Evolutionary conservation across 1,140 invertebrate species (phyloP), one percentile per base, ranked within the genome.

Genomic region (Heliothis subflexa): DNA sequence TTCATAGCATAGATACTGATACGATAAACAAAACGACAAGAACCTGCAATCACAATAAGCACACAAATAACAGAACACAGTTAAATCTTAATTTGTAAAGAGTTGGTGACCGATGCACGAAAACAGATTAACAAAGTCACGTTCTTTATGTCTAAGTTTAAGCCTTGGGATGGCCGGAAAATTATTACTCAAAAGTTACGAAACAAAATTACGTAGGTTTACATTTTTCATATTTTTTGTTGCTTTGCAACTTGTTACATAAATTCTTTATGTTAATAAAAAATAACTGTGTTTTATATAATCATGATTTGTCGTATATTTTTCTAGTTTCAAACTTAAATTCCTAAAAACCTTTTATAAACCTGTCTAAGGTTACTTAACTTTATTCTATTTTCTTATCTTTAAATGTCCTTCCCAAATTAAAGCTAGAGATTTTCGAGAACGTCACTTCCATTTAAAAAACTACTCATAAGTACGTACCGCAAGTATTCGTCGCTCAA

Each of bases 191-290:
- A 52, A 78, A 86, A 86, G 70, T 82, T 84, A 33, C 68, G 80
- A 73, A 86, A 86, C 78, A 49, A 79, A 79, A 84, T 86, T 86
- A 86, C 79, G 45, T 21, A 18, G 76, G 71, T 73, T 33, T 68
- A 82, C 74, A 82, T 86, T 84, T 86, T 83, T 86, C 79, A 78
- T 72, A 52, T 11, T 50, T 14, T 71, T 71, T 47, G 50, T 47
- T 59, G 40, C 47, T 57, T 59, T 49, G 1, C 45, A 72, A 73
- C 54, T 73, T 73, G 71, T 59, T 59, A 59, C 52, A 16, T 73
- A 55, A 55, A 73, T 73, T 73, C 59, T 55, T 72, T 54, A 21
- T 57, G 70, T 40, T 57, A 28, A 45, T 40, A 70, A 62, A 25
- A 62, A 16, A 62, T 1, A 14, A n/a, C 57, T 68, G 12, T 18